Evolutionary conservation across 2,888 invertebrate species (phyloP), one percentile per base, ranked within the genome.

Genomic region (Antheraea assamensis): DNA sequence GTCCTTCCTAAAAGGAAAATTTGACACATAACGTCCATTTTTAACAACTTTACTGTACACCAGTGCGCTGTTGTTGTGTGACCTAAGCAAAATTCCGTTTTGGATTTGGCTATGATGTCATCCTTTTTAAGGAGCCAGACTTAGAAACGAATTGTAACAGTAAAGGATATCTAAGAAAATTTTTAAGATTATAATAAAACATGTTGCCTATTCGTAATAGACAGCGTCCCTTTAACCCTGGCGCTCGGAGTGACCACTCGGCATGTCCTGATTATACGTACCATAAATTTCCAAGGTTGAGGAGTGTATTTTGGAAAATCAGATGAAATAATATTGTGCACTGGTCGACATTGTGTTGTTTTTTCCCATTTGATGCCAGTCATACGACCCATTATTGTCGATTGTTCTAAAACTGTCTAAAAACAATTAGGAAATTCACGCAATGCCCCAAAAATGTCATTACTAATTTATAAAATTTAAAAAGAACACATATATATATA

Each of bases 201-300:
- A 42, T 42, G 42, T 42, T 42, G 42, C 0, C 42, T 42, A 42
- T 13, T 13, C 42, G 10, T 13, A 35, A 35, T 7, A 35, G 42
- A 42, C 13, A 42, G 42, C 13, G 42, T 0, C 13, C 42, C 42
- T 42, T 1, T 13, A 42, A 1, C 42, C 0, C 42, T 7, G 42
- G 42, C 13, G 42, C 42, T 13, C 10, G 42, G 13, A 42, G 13
- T 13, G 42, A 13, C 42, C 13, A 42, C 13, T 42, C 13, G 8
- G 42, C 42, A 74, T 73, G 10, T 72, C 74, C 3, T n/a, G 76
- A 74, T 64, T 77, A 74, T 64, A 70, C 86, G 82, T 88, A 95
- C 95, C 88, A 93, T 93, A 83, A 94, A 95, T 82, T 95, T 95
- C 89, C 95, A 93, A n/a, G 95, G 95, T 74, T 90, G 92, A 49